These are phyloP conservation scores for Peromyscus californicus DNA, from an alignment of 2,113 vertebrate genomes.

Conservation along the genomic window DNA sequence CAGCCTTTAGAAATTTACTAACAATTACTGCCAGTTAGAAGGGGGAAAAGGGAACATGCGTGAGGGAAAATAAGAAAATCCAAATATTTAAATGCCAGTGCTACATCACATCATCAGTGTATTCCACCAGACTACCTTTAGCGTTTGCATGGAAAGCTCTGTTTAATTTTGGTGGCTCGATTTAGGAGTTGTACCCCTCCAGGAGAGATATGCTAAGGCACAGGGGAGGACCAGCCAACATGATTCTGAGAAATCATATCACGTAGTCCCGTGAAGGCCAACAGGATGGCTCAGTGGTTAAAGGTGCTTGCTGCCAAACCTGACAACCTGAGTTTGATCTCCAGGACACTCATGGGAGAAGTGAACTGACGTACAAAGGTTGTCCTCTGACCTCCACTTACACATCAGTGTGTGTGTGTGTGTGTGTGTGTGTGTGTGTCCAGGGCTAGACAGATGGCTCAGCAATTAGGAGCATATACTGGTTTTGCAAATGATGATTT, in stretches of 20 bases:
- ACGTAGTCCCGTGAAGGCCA: neutral
- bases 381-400: neutral
- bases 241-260: neutral
- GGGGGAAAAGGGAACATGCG: neutral
- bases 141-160: neutral
- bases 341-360: neutral
- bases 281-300: neutral
- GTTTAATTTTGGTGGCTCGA: neutral
- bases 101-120: neutral
- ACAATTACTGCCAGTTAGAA: neutral
- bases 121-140: neutral
- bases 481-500: neutral
- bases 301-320: neutral
- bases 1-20: constrained; percentile 25
- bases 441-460: neutral
- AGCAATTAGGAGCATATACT: neutral
- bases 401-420: neutral
- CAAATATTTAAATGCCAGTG: neutral
- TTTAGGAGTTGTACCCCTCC: neutral
- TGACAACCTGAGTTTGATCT: neutral
- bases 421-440: too few species aligned
- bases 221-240: neutral
- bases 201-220: neutral
- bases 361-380: neutral
- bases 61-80: neutral